Conservation (phyloP, 2,888 invertebrate species). For the Agrilus mali region DNA sequence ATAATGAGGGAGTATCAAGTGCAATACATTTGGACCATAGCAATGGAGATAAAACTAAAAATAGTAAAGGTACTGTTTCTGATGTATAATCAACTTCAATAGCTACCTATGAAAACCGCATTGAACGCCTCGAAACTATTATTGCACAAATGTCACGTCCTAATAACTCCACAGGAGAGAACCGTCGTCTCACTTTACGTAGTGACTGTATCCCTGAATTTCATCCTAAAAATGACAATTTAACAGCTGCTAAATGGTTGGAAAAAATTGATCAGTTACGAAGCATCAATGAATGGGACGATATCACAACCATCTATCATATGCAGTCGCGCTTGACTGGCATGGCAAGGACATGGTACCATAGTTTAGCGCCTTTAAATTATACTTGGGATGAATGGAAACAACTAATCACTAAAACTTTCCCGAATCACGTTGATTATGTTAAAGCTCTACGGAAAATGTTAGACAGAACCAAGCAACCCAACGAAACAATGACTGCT, state of each 20-base stretch:
- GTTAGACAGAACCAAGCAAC: conserved; percentile 7
- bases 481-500: conserved; percentile 8
- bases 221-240: conserved; percentile 7
- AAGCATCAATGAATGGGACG: conserved; percentile 12
- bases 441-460: too few relatives aligned
- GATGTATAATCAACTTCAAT: too few relatives aligned
- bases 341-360: conserved; percentile 15
- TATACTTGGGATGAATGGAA: conserved; percentile 15
- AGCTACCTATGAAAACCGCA: too few relatives aligned
- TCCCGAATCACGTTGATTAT: conserved; percentile 6
- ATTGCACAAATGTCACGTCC: too few relatives aligned
- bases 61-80: too few relatives aligned
- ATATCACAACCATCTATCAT: conserved; percentile 11
- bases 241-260: conserved; percentile 13
- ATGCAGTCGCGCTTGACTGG: conserved; percentile 13
- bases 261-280: conserved; percentile 15
- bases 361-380: conserved; percentile 8
- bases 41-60: too few relatives aligned
- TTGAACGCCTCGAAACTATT: too few relatives aligned
- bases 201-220: conserved; percentile 11
- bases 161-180: neutral
- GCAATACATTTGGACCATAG: too few relatives aligned
- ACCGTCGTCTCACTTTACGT: too few relatives aligned
- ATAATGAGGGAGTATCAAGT: too few relatives aligned
- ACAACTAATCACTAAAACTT: conserved; percentile 9